phyloP scores from a whole-genome alignment of 2,113 vertebrate genomes.

The Odocoileus hemionus region DNA sequence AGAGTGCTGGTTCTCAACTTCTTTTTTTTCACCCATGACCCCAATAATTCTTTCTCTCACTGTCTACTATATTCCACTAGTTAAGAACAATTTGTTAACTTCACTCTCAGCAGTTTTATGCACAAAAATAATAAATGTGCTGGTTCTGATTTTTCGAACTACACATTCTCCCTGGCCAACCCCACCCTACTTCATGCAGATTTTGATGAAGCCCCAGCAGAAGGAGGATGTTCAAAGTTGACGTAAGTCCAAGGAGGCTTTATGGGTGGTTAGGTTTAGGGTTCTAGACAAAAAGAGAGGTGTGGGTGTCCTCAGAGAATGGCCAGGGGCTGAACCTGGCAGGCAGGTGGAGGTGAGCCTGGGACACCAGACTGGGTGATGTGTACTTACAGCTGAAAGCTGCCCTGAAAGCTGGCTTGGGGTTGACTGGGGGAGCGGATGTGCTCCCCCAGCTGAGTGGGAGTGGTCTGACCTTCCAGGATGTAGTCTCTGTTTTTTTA shows the following conservation, averaged over 20 bases:
- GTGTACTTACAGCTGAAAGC: not conserved
- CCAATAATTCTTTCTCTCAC: not conserved
- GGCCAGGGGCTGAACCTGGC: not conserved
- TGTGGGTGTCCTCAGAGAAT: too few relatives aligned
- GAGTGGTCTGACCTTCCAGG: not conserved
- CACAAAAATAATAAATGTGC: not conserved
- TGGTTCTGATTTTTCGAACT: not conserved
- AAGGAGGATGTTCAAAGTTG: not conserved
- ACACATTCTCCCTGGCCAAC: not conserved
- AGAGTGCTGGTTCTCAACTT: not conserved
- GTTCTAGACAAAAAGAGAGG: too few relatives aligned
- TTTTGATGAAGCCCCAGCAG: not conserved
- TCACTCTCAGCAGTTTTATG: not conserved
- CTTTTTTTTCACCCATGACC: not conserved
- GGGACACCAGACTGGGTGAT: not conserved
- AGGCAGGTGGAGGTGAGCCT: not conserved
- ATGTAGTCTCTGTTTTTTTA: not conserved
- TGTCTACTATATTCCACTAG: not conserved
- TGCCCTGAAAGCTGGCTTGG: not conserved
- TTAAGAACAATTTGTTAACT: conserved; percentile 5
- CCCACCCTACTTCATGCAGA: not conserved
- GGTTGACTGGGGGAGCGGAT: not conserved
- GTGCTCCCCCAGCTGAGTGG: not conserved
- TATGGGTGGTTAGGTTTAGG: not conserved
- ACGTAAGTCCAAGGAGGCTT: not conserved